Evolutionary conservation across 2,888 invertebrate species (phyloP).

Genomic region (Drosophila rellima): DNA sequence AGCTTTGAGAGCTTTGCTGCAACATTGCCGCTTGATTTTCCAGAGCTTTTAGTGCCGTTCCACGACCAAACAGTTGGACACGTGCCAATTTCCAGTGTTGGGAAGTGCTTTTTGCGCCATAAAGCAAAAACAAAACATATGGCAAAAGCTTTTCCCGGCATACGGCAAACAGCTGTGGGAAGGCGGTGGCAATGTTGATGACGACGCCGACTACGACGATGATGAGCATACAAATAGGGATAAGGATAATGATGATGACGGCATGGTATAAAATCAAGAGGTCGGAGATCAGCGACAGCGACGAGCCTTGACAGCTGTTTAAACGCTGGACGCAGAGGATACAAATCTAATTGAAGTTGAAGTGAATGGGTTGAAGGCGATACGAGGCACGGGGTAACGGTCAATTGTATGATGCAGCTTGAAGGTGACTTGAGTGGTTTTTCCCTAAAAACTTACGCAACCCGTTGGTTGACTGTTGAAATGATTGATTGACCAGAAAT

Average conservation of each 20-base stretch:
- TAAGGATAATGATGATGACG: slow-evolving; percentile 33
- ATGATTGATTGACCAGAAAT: slow-evolving; percentile 48
- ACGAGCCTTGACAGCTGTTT: slow-evolving; percentile 42
- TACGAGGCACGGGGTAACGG: too few relatives aligned
- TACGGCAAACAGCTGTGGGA: slow-evolving; percentile 66
- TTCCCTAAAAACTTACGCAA: slow-evolving; percentile 50
- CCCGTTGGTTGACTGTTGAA: slow-evolving; percentile 26
- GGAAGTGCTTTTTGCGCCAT: slow-evolving; percentile 41
- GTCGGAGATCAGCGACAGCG: slow-evolving; percentile 26
- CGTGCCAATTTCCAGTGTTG: slow-evolving; percentile 63
- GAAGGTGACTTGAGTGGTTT: slow-evolving; percentile 28
- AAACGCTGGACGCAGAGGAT: slow-evolving; percentile 32
- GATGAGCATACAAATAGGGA: not conserved
- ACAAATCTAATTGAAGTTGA: slow-evolving; percentile 25
- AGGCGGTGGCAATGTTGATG: slow-evolving; percentile 31
- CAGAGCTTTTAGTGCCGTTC: slow-evolving; percentile 51
- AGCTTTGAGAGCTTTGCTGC: slow-evolving; percentile 54
- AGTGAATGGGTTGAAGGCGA: not conserved
- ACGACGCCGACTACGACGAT: slow-evolving; percentile 1
- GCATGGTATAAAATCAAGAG: slow-evolving; percentile 37
- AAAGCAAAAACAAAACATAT: slow-evolving; percentile 69
- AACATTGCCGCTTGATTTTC: slow-evolving; percentile 37
- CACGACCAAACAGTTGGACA: slow-evolving; percentile 52
- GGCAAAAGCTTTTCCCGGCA: slow-evolving; percentile 57
- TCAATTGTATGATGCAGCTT: slow-evolving; percentile 31